Conservation (phyloP, 2,888 invertebrate species). For the Smittia sp. region DNA sequence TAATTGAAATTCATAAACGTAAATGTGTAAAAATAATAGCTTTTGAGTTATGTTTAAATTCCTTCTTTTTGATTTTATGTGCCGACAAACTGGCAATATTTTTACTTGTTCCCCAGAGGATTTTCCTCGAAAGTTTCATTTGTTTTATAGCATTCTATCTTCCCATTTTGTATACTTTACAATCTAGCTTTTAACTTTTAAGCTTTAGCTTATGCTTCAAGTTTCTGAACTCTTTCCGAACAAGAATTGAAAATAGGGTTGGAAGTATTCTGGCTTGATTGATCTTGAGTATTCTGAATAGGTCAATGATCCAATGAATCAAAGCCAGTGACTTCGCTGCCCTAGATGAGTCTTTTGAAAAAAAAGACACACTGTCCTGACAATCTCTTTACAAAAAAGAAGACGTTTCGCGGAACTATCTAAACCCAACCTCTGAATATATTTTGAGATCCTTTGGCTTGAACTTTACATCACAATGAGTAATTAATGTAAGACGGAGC, state of each 20-base stretch:
- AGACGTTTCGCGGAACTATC: neutral
- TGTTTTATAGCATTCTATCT: neutral
- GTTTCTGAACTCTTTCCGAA: neutral
- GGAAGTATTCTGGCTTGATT: too few relatives aligned
- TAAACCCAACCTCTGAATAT: neutral
- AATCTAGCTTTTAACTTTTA: neutral
- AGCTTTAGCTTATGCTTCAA: neutral
- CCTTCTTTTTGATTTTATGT: slow-evolving; percentile 10
- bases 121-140: neutral
- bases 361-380: slow-evolving; percentile 26
- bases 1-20: slow-evolving; percentile 22
- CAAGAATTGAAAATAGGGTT: neutral
- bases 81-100: slow-evolving; percentile 38
- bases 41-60: neutral
- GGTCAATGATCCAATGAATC: too few relatives aligned
- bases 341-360: too few relatives aligned
- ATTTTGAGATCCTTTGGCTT: slow-evolving; percentile 13
- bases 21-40: slow-evolving; percentile 21
- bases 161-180: neutral
- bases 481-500: neutral
- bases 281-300: too few relatives aligned
- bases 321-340: too few relatives aligned
- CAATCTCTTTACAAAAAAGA: slow-evolving; percentile 21
- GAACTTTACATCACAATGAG: neutral
- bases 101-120: slow-evolving; percentile 1